Conservation (phyloP, 1,140 invertebrate genomes). For the Drosophila tani region DNA sequence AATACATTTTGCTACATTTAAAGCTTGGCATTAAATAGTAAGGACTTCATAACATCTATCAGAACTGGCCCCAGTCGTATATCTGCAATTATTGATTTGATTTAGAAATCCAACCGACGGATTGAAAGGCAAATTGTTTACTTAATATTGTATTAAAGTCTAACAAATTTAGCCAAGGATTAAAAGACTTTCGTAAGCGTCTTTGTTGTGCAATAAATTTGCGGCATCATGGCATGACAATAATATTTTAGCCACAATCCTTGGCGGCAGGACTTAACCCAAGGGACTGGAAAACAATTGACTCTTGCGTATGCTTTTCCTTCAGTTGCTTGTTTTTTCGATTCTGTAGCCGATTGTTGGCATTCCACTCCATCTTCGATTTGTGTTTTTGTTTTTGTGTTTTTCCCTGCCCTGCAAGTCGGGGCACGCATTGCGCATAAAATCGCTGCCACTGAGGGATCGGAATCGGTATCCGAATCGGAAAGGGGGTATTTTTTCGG, state of each 20-base stretch:
- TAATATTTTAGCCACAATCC: constrained; percentile 38
- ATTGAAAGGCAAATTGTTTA: not conserved
- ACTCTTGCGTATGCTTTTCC: constrained; percentile 42
- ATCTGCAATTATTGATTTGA: not conserved
- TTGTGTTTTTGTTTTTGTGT: constrained; percentile 39
- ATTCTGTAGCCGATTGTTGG: constrained; percentile 33
- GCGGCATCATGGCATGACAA: constrained; percentile 45
- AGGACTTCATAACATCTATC: too few relatives aligned
- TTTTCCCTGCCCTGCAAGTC: constrained; percentile 57
- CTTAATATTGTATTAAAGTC: not conserved
- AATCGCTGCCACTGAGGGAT: constrained; percentile 63
- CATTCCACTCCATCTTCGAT: constrained; percentile 72
- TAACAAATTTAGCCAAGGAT: not conserved
- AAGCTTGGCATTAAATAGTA: too few relatives aligned
- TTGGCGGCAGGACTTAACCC: constrained; percentile 10
- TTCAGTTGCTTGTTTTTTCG: constrained; percentile 24
- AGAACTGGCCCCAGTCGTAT: too few relatives aligned
- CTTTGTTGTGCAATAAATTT: constrained; percentile 17
- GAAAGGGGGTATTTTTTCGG: not conserved
- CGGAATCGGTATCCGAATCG: constrained; percentile 11
- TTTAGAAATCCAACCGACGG: not conserved
- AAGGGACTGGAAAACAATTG: constrained; percentile 63
- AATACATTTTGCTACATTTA: not conserved
- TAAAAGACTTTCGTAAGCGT: not conserved
- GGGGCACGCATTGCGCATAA: constrained; percentile 77